Percentiles rank a stretch among this genome's conserved stretches.
phyloP scores from a whole-genome alignment of 2,888 invertebrate genomes.

The Rambutsinella grinnellia region DNA sequence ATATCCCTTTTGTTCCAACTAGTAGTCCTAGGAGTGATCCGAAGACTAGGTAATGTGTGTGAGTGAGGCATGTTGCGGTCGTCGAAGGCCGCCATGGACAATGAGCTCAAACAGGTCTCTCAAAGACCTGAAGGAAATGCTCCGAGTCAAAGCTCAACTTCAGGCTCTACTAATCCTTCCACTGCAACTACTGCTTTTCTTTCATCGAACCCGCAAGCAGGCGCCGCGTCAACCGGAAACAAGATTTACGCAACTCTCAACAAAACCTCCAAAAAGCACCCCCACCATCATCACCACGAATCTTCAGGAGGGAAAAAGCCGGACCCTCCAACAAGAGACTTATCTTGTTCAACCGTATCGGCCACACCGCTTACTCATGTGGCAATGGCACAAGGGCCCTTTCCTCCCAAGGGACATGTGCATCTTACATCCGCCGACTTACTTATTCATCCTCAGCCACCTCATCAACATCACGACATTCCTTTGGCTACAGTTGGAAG shows the following conservation, averaged over 20 bases:
- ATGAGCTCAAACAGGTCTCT: constrained; percentile 58
- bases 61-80: constrained; percentile 66
- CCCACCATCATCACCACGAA: constrained; percentile 33
- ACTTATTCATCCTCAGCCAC: constrained; percentile 39
- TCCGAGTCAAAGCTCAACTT: constrained; percentile 52
- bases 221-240: constrained; percentile 11
- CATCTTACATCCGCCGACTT: constrained; percentile 45
- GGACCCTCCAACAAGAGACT: constrained; percentile 47
- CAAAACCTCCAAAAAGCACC: constrained; percentile 49
- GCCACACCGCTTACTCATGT: constrained; percentile 52
- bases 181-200: constrained; percentile 33
- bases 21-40: constrained; percentile 47
- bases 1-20: constrained; percentile 17
- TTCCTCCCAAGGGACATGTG: constrained; percentile 46
- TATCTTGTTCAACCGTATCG: constrained; percentile 41
- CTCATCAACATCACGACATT: constrained; percentile 13
- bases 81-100: constrained; percentile 65
- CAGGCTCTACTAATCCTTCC: constrained; percentile 55
- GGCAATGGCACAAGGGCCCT: constrained; percentile 44
- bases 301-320: constrained; percentile 24
- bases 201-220: not conserved
- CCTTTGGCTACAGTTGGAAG: constrained; percentile 10
- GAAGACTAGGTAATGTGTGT: constrained; percentile 64
- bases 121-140: constrained; percentile 38
- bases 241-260: constrained; percentile 54